Percentiles rank a stretch among this genome's conserved stretches.
Conservation (phyloP, 2,113 vertebrate species). For the Apteryx mantelli region DNA sequence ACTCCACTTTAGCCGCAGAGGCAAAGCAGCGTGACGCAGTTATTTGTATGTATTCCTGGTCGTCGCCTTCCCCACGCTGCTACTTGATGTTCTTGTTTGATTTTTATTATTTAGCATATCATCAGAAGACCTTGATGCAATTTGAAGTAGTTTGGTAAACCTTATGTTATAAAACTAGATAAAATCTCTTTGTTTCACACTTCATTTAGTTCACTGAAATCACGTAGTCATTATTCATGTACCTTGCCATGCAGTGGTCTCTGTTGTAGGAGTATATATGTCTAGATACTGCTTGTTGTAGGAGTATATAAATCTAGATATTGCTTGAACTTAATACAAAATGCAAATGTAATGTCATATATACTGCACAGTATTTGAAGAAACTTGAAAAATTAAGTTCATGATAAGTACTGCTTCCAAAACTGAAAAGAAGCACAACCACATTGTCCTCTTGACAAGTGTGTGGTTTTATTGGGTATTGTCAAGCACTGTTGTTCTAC, state of each 20-base stretch:
- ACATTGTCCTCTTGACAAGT: background rate
- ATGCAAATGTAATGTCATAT: background rate
- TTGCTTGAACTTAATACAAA: background rate
- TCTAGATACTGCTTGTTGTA: background rate
- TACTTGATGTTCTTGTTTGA: background rate
- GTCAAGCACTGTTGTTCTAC: background rate
- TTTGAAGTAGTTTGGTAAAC: background rate
- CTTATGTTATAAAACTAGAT: background rate
- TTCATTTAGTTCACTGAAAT: background rate
- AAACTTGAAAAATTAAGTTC: background rate
- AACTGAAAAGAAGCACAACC: background rate
- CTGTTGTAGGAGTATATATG: background rate
- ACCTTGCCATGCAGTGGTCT: background rate
- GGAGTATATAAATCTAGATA: background rate
- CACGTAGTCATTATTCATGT: background rate
- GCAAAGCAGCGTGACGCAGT: slow-evolving; percentile 21
- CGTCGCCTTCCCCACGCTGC: background rate
- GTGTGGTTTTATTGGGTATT: background rate
- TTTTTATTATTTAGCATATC: background rate
- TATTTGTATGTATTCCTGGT: slow-evolving; percentile 44
- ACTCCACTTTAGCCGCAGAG: background rate
- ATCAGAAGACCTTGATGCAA: background rate
- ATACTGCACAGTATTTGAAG: background rate
- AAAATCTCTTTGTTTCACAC: background rate
- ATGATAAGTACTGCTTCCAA: background rate